Percentiles rank a stretch among this genome's conserved stretches.
Conservation (phyloP, 2,113 vertebrate species). For the Rhegmatorhina hoffmannsi region DNA sequence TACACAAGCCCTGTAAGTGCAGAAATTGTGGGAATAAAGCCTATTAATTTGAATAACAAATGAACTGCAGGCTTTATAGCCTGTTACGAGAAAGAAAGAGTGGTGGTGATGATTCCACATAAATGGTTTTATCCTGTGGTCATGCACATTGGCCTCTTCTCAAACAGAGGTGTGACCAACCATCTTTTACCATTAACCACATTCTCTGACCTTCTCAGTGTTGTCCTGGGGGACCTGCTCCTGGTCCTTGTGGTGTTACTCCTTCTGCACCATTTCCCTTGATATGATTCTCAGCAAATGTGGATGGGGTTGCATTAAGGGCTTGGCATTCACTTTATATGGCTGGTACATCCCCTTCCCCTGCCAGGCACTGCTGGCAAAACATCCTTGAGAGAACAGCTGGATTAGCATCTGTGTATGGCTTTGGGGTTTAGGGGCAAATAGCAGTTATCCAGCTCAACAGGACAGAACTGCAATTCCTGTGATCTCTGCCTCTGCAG, state of each 20-base stretch:
- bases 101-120: not conserved
- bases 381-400: not conserved
- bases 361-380: not conserved
- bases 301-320: not conserved
- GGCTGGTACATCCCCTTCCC: not conserved
- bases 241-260: not conserved
- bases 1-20: not conserved
- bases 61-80: not conserved
- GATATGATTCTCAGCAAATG: not conserved
- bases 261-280: not conserved
- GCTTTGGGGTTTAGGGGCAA: not conserved
- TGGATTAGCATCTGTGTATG: accelerated
- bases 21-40: slow-evolving; percentile 23
- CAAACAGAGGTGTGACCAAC: not conserved
- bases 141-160: not conserved
- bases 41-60: slow-evolving; percentile 17
- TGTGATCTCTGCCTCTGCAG: not conserved
- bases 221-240: not conserved
- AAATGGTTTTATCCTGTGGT: not conserved
- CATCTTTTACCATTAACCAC: not conserved
- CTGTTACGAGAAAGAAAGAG: not conserved
- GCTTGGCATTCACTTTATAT: not conserved
- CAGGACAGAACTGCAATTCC: not conserved
- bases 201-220: not conserved
- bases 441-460: not conserved